Base-by-base conservation (phyloP, 2,797 vertebrate genomes). In the Adrianichthys oophorus region DNA sequence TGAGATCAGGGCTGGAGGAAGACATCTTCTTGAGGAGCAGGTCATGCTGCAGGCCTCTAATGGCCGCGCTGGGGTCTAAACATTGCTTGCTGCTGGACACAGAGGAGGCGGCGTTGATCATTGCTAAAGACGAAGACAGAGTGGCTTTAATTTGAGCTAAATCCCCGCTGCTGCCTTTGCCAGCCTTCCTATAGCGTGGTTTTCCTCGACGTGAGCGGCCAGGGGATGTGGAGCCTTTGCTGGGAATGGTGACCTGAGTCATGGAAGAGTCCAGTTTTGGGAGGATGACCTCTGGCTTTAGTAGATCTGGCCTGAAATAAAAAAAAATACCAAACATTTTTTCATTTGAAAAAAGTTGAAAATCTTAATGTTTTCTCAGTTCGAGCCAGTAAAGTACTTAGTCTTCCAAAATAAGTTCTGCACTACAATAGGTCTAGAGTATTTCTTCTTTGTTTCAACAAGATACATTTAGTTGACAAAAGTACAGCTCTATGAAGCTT, bases 251-350 rank as follows among this genome's bases (percentile, higher is more conserved):
- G 54, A 96, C 95, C 83, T 96, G 95, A 12, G 93, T 94, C 89
- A 95, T 91, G 66, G 93, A 92, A 1, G 94, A 95, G 72, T 97
- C 95, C 83, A 96, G 85, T 78, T 95, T 96, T 52, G 95, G 95
- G 19, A 94, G 90, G 73, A 98, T 95, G 72, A 96, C 93, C 74
- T 98, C 96, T 0, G 96, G 96, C 85, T 96, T 96, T 49, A 98
- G 86, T 49, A 98, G 90, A 74, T 98, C 96, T 5, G 96, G 96
- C 80, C 96, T 98, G 74, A n/a, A 78, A 58, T 57, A 5, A 32
- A 57, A 17, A 76, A 5, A 29, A 10, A 56, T 6, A 0, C 7
- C 0, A 13, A 4, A 13, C 3, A 3, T 37, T 12, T 37, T 3
- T 12, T 12, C 1, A 29, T 12, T 37, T 1, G 12, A 37, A 37